These are phyloP conservation scores for Amblyornis subalaris DNA, from an alignment of 2,113 vertebrate genomes.

Conservation along the genomic window DNA sequence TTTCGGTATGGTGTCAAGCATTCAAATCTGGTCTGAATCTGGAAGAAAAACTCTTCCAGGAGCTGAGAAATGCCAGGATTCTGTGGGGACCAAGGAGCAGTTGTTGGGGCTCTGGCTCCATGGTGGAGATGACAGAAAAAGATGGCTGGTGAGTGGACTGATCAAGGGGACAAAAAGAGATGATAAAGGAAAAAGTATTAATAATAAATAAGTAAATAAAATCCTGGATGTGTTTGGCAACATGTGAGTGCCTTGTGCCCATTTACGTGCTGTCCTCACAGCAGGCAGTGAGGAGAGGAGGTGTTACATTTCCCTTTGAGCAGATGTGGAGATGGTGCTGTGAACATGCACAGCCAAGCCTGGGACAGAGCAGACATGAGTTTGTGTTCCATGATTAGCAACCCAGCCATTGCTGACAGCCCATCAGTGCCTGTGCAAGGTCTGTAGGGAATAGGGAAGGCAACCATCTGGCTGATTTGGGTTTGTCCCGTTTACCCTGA, in stretches of 20 bases:
- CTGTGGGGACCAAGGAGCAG: neutral
- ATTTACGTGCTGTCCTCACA: rapidly evolving
- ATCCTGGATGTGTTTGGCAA: neutral
- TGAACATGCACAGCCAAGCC: neutral
- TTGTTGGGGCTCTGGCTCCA: neutral
- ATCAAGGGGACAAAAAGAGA: neutral
- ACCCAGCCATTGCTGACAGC: neutral
- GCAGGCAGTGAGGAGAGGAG: neutral
- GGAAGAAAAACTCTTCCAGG: neutral
- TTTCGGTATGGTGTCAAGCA: neutral
- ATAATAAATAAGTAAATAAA: neutral
- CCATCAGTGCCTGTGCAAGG: rapidly evolving
- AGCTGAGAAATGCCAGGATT: neutral
- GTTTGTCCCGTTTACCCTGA: neutral
- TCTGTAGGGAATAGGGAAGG: neutral
- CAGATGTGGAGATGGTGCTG: neutral
- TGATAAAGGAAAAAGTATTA: neutral
- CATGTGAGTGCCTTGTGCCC: neutral
- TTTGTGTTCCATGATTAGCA: neutral
- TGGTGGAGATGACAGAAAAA: neutral
- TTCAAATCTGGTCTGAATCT: constrained; percentile 23
- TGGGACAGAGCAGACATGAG: neutral
- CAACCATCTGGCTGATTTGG: neutral
- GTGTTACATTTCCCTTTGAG: neutral
- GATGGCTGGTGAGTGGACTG: neutral